Evolutionary conservation across 2,113 vertebrate species (phyloP), one percentile per base, ranked within the genome.

Genomic region (Cyanoramphus novaezelandiae): DNA sequence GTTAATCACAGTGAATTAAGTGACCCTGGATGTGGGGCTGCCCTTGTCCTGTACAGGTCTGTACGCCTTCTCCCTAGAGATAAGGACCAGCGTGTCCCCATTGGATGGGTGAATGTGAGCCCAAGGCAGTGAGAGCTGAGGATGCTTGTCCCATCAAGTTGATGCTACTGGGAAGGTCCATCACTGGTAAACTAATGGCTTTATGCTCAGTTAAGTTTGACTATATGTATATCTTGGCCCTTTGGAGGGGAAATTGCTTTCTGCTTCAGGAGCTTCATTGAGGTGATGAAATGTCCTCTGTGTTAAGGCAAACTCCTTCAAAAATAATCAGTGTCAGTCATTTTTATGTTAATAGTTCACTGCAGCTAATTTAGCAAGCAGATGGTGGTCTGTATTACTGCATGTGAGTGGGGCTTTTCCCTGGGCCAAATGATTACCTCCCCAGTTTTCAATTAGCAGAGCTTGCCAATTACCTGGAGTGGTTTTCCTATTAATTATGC

Each of bases 401-500:
- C 91, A 74, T 64, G 20, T 6, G 75, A 95, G 50, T 41, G 37
- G 84, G 87, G 60, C 50, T 94, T 97, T 97, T 98, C 93, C 88
- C 82, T 91, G 82, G 97, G 93, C 95, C 93, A 97, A 95, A 96
- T 97, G n/a, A 97, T 97, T 96, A 72, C 95, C 76, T 95, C 70
- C 53, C 72, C 52, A 77, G 46, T 97, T 98, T 97, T 98, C 97
- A 97, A 97, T 98, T 98, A 97, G 63, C 85, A 93, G 82, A 89
- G 83, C 85, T 84, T 97, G 93, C 71, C 94, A 95, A 89, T 98
- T 97, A 97, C 94, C 88, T 97, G 64, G 91, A 97, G 92, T 95
- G 72, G 60, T 92, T 97, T 97, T 97, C 46, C 83, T 98, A 97
- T 97, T 97, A 98, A 97, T 98, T 97, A 94, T 63, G 13, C 78